Evolutionary conservation across 2,888 invertebrate genomes (phyloP).

Genomic region (Drosophila histrio): DNA sequence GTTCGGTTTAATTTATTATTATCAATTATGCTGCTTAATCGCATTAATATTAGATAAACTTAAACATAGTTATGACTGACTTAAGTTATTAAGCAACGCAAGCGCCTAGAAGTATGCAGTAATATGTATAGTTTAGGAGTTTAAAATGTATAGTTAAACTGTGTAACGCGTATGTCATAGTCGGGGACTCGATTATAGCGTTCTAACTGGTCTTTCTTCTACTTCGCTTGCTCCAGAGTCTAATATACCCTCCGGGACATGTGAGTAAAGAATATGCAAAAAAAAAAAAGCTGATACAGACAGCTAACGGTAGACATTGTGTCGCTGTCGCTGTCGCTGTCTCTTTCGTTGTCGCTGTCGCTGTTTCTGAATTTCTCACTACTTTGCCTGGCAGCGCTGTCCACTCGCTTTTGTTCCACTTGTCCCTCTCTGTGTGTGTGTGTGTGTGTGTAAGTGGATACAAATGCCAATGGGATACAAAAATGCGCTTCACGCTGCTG

Average conservation of each 20-base stretch:
- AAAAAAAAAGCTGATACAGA: constrained; percentile 31
- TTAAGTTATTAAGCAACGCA: too few relatives aligned
- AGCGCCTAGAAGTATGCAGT: too few relatives aligned
- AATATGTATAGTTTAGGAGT: too few relatives aligned
- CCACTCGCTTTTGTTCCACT: constrained; percentile 33
- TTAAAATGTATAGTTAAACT: too few relatives aligned
- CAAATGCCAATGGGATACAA: constrained; percentile 22
- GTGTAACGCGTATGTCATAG: too few relatives aligned
- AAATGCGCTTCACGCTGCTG: constrained; percentile 41
- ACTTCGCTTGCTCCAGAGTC: neutral
- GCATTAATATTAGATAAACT: too few relatives aligned
- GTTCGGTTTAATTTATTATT: too few relatives aligned
- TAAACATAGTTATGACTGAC: too few relatives aligned
- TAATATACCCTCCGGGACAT: constrained; percentile 16
- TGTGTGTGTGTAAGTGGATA: constrained; percentile 17
- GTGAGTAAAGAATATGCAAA: neutral
- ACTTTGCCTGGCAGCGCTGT: constrained; percentile 14
- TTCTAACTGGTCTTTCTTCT: too few relatives aligned
- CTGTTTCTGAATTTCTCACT: constrained; percentile 5
- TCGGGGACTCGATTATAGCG: too few relatives aligned
- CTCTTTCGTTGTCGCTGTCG: constrained; percentile 4
- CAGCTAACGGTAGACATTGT: constrained; percentile 49
- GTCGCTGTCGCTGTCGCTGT: constrained; percentile 43
- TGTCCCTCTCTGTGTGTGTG: constrained; percentile 20
- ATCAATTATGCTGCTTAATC: too few relatives aligned